Conservation (phyloP, 2,797 vertebrate species). For the Pangasius mekongensis region DNA sequence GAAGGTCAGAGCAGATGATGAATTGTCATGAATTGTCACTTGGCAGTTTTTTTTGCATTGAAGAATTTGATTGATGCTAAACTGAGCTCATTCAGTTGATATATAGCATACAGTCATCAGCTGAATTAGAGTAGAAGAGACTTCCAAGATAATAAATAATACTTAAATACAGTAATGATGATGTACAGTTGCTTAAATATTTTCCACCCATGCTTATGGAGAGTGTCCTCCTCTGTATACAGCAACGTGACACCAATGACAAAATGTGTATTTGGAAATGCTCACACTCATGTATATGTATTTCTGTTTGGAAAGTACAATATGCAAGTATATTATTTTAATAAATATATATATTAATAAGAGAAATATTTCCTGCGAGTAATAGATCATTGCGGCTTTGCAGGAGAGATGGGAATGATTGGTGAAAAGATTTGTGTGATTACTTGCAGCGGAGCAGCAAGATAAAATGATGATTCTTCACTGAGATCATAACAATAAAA, state of each 20-base stretch:
- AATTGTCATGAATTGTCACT: neutral
- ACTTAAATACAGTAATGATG: neutral
- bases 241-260: neutral
- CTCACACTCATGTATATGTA: neutral
- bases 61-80: too few species aligned
- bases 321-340: neutral
- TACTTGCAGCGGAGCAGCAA: neutral
- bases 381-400: neutral
- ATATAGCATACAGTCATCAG: neutral
- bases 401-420: neutral
- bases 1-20: neutral
- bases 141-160: too few species aligned
- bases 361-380: neutral
- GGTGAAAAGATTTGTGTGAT: neutral
- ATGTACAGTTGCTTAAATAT: neutral
- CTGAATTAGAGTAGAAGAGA: neutral
- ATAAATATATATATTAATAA: neutral
- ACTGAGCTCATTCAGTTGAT: neutral
- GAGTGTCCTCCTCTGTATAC: neutral
- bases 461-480: neutral
- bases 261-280: neutral
- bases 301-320: neutral
- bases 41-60: neutral
- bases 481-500: neutral
- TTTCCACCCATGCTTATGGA: neutral